Base-by-base conservation (phyloP, 2,888 invertebrate species). In the Seira musarum region DNA sequence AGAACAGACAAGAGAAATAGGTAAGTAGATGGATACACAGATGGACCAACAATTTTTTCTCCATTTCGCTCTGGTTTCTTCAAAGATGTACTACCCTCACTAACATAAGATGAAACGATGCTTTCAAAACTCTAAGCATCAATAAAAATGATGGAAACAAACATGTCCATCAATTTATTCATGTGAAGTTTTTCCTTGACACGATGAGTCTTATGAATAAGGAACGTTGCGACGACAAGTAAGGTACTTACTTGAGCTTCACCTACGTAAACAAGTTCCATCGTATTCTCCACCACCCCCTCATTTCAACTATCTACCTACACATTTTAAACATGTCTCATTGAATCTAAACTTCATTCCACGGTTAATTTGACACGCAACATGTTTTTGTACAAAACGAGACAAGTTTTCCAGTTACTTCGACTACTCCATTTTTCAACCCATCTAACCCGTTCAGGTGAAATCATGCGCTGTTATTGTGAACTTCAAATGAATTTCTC, bases 141-240 rank as follows among this genome's bases (percentile, higher is more conserved):
- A 53, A 53, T 53, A 53, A 17, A 53, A 53, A 53, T 53, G 53
- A 53, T 53, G 53, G 53, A 53, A 53, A 13, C 30, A 30, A 53
- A 53, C 53, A 53, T 53, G 53, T 53, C 53, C 53, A 53, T 53
- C 53, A 53, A 13, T 53, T 53, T 53, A 17, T 53, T 53, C 53
- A 17, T 53, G n/a, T 53, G 17, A 53, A 53, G 53, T 53, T 53
- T 40, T 8, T 53, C 30, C 30, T 13, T 53, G 2, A 53, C 2
- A 53, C 2, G n/a, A 53, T 53, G 53, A 3, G 53, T 53, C 3
- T 53, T 53, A 3, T 17, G 17, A 53, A 8, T 30, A 53, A 40
- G 40, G 13, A 40, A 40, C 13, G 6, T 15, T 53, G 17, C 13
- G 17, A 2, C 3, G 15, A n/a, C 15, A 53, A n/a, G 53, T 17